Evolutionary conservation across 2,888 invertebrate genomes (phyloP), one percentile per base, ranked within the genome.

Genomic region (Lepidonotus clava): DNA sequence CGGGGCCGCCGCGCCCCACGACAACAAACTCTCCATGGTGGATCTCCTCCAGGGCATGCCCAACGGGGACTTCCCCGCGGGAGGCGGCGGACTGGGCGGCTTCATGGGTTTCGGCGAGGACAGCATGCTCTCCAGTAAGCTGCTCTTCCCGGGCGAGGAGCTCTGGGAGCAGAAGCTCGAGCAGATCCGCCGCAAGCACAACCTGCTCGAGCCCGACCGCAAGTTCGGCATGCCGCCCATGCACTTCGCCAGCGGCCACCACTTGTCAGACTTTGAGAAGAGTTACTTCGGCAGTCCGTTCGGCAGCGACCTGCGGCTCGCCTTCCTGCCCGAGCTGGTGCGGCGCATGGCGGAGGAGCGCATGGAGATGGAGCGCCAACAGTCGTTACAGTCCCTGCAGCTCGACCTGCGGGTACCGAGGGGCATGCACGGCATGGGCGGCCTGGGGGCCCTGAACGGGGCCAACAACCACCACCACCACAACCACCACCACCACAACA

Each of bases 301-400:
- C 77, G 89, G 90, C 83, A 89, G 90, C 67, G 91, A 92, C 84
- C 88, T 92, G 32, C 92, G 91, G 88, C 87, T 93, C 85, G 94
- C 94, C 34, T 90, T 93, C 80, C 90, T 94, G 86, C 91, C 92
- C 36, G 93, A 94, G 36, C 90, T 94, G 56, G 93, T 94, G 86
- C 93, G 92, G 32, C 93, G 93, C 85, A 89, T 94, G 85, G 92
- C 93, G 5, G 92, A 93, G 88, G 93, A 94, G 86, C 91, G 93
- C 61, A 91, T 94, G 77, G 92, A 92, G 85, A 90, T 92, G 86
- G 93, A 94, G 89, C 87, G 91, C n/a, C 61, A 77, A 8, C 61
- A 71, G 66, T 66, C 51, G 1, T 21, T 24, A 46, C 85, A 61
- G 40, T 34, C 40, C 41, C 36, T 46, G 8, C 67, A 36, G 40